A percentile compares a stretch with the other conserved stretches of the same genome.
phyloP scores from a whole-genome alignment of 2,797 vertebrate genomes.

The Paedocypris micromegethes region DNA sequence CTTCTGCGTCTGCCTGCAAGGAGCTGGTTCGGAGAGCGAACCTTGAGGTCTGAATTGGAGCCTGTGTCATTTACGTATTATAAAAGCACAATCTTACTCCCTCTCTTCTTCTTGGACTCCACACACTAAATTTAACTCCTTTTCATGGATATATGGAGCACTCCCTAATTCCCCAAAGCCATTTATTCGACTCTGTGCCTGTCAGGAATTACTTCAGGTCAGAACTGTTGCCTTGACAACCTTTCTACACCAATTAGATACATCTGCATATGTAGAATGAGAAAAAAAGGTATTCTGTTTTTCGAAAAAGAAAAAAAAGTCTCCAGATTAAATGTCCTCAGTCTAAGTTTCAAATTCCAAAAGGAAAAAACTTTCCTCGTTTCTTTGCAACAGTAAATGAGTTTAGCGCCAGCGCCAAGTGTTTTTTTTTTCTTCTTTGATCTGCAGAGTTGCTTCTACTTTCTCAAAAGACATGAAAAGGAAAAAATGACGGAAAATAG shows the following conservation, averaged over 20 bases:
- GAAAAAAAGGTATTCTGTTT: constrained; percentile 37
- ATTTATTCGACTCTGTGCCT: constrained; percentile 67
- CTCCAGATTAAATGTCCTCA: constrained; percentile 20
- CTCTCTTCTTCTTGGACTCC: constrained; percentile 29
- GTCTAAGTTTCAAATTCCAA: constrained; percentile 43
- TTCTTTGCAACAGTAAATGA: constrained; percentile 47
- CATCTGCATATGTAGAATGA: constrained; percentile 53
- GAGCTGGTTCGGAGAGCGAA: background rate
- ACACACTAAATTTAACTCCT: constrained; percentile 65
- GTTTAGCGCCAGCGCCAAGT: constrained; percentile 48
- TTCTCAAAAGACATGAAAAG: constrained; percentile 40
- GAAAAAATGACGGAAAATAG: background rate
- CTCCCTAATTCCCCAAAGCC: constrained; percentile 67
- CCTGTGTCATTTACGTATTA: constrained; percentile 32
- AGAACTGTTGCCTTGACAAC: constrained; percentile 63
- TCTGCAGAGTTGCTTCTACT: constrained; percentile 36
- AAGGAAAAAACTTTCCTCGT: constrained; percentile 45
- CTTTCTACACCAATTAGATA: constrained; percentile 58
- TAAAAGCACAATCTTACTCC: constrained; percentile 37
- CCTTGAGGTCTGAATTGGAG: constrained; percentile 13
- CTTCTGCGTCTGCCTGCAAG: constrained; percentile 12
- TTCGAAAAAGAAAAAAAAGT: constrained; percentile 21
- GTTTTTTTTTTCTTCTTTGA: constrained; percentile 51
- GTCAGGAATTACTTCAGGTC: constrained; percentile 64
- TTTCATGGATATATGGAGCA: constrained; percentile 61